These are phyloP conservation scores for Garrulus glandarius DNA, from an alignment of 2,797 vertebrate species.

Conservation along the genomic window DNA sequence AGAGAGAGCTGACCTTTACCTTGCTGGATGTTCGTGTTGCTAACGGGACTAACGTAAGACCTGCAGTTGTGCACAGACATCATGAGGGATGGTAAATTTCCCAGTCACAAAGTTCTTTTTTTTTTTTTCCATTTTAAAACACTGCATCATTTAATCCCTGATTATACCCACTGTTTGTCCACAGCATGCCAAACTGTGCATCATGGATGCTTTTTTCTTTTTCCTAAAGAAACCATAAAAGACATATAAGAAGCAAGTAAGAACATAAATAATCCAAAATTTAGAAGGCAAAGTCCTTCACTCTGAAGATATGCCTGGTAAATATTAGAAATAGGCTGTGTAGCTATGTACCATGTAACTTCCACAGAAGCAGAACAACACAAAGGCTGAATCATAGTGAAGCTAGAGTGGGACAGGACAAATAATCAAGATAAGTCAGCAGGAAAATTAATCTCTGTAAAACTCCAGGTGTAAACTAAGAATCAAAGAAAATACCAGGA, in stretches of 20 bases:
- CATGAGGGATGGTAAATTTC: neutral
- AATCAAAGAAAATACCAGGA: neutral
- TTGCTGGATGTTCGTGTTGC: neutral
- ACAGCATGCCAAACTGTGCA: neutral
- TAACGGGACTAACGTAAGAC: neutral
- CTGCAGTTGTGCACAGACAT: neutral
- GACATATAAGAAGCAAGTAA: neutral
- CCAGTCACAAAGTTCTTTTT: neutral
- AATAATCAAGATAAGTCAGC: neutral
- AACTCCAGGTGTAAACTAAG: neutral
- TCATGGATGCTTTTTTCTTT: neutral
- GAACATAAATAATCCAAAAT: conserved; percentile 43
- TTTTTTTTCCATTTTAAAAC: neutral
- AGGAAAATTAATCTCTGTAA: neutral
- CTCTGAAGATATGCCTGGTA: neutral
- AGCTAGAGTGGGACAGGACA: neutral
- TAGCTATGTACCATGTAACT: neutral
- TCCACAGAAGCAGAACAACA: neutral
- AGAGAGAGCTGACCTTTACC: conserved; percentile 29
- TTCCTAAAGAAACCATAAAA: neutral
- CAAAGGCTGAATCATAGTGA: neutral
- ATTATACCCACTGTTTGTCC: neutral
- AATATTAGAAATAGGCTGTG: conserved; percentile 25
- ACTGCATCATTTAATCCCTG: neutral
- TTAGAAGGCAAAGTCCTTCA: conserved; percentile 43